A percentile compares a stretch with the other conserved stretches of the same genome.
Conservation (phyloP, 2,797 vertebrate genomes). For the Acipenser ruthenus region DNA sequence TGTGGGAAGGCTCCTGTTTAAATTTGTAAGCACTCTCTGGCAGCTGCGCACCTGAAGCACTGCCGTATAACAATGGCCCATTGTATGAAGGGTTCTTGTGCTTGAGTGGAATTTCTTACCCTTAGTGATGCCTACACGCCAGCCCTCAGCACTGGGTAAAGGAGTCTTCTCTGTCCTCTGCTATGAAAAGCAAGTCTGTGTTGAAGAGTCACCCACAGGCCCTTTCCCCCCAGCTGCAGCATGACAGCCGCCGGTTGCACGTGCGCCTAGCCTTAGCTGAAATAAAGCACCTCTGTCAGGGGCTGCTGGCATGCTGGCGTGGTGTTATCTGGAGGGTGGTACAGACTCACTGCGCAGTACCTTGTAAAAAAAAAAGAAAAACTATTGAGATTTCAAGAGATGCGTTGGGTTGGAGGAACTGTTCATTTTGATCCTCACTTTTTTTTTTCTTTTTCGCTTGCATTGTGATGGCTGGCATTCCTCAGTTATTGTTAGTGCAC, state of each 20-base stretch:
- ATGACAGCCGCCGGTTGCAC: background rate
- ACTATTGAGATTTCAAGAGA: too few species aligned
- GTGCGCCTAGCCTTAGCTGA: background rate
- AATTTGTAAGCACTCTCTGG: conserved; percentile 50
- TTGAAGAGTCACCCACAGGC: background rate
- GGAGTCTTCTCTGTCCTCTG: background rate
- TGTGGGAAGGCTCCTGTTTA: conserved; percentile 21
- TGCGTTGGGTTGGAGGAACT: background rate
- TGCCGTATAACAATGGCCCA: conserved; percentile 24
- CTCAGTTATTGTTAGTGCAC: too few species aligned
- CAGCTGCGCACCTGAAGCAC: conserved; percentile 39
- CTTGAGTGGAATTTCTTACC: conserved; percentile 13
- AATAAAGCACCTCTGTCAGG: background rate
- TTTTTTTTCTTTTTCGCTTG: background rate
- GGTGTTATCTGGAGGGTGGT: conserved; percentile 1
- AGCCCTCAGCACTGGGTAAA: background rate
- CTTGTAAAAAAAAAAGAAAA: too few species aligned
- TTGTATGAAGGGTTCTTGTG: conserved; percentile 6
- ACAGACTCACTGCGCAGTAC: background rate
- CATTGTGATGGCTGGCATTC: too few species aligned
- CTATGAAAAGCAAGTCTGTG: background rate
- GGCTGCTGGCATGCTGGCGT: too few species aligned
- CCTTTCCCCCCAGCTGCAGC: background rate
- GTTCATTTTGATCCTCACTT: background rate
- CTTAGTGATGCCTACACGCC: background rate